Evolutionary conservation across 2,888 invertebrate species (phyloP).

Genomic region (Acholoe squamosa): DNA sequence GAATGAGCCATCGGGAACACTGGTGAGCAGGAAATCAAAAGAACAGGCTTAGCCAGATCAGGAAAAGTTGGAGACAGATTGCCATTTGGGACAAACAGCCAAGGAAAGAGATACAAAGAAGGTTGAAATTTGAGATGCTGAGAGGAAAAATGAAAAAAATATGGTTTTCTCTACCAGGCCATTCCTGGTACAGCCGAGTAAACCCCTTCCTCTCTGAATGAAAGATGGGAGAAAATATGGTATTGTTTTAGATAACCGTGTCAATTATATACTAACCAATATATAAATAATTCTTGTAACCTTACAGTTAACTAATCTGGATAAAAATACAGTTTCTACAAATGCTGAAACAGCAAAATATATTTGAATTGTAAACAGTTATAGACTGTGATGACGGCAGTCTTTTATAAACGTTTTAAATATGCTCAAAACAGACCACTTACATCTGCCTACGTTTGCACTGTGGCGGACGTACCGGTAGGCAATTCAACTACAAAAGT

Average conservation of each 20-base stretch:
- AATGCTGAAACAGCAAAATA: neutral
- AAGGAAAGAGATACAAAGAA: neutral
- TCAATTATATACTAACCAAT: neutral
- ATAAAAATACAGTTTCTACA: neutral
- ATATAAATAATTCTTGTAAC: neutral
- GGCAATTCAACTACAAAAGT: too few species aligned
- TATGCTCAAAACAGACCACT: too few species aligned
- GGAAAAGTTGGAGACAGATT: neutral
- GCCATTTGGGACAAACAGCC: neutral
- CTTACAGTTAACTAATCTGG: neutral
- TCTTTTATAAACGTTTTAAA: too few species aligned
- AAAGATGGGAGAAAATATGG: neutral
- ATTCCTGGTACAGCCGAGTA: slow-evolving; percentile 44
- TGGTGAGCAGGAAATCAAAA: neutral
- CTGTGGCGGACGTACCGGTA: too few species aligned
- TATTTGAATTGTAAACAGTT: neutral
- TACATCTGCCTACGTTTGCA: too few species aligned
- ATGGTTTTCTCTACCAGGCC: slow-evolving; percentile 34
- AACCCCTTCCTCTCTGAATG: slow-evolving; percentile 41
- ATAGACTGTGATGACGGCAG: too few species aligned
- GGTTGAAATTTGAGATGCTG: neutral
- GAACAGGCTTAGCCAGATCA: neutral
- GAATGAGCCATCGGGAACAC: neutral
- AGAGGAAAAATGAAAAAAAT: neutral
- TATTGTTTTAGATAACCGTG: neutral